A percentile compares a stretch with the other conserved stretches of the same genome.
Evolutionary conservation across 2,888 invertebrate genomes (phyloP).

Genomic region (Polydrusus cervinus): DNA sequence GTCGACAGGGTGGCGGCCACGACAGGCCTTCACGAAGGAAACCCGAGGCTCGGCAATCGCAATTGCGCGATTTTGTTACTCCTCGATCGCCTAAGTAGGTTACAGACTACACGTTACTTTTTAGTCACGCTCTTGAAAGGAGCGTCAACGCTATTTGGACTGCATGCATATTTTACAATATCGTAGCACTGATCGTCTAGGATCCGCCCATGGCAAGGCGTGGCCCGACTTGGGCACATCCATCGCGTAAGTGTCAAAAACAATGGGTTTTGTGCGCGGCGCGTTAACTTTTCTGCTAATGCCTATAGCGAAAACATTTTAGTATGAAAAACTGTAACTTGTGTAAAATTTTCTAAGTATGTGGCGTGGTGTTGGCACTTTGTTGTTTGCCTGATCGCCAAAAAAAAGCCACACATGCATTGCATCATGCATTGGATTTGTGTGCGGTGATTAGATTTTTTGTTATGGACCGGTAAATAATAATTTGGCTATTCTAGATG

Average conservation of each 20-base stretch:
- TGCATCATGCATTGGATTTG: too few relatives aligned
- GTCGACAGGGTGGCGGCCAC: constrained; percentile 58
- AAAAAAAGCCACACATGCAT: too few relatives aligned
- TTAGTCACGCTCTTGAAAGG: constrained; percentile 10
- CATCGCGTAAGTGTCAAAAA: constrained; percentile 9
- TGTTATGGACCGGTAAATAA: too few relatives aligned
- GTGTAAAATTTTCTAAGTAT: constrained; percentile 10
- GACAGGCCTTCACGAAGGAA: constrained; percentile 64
- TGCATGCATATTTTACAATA: neutral
- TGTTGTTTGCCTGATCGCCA: constrained; percentile 16
- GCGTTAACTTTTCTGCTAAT: constrained; percentile 26
- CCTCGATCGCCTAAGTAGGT: constrained; percentile 70
- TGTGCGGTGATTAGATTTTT: neutral
- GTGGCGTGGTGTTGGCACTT: neutral
- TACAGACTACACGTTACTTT: constrained; percentile 37
- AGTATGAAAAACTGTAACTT: neutral
- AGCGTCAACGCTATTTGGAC: constrained; percentile 6
- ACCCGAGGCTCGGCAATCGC: constrained; percentile 66
- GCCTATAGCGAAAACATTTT: constrained; percentile 31
- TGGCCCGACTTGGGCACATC: neutral
- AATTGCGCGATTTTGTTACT: constrained; percentile 69
- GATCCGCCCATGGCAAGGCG: neutral
- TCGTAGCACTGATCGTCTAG: neutral
- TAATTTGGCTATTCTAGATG: too few relatives aligned
- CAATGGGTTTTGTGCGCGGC: constrained; percentile 10